Evolutionary conservation across 2,797 vertebrate species (phyloP).

Genomic region (Rhinophrynus dorsalis): DNA sequence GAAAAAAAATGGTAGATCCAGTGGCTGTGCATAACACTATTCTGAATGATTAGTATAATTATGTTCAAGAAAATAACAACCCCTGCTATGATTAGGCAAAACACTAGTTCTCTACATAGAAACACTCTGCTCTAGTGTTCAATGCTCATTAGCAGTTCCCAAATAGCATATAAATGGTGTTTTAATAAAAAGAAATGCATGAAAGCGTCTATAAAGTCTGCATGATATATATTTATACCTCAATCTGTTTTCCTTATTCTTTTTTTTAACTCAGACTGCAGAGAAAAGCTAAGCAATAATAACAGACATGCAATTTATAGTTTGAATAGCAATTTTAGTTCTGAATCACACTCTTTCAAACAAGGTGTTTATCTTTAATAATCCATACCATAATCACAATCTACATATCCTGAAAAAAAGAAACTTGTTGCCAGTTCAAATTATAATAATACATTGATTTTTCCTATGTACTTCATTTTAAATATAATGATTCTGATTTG

Average conservation of each 20-base stretch:
- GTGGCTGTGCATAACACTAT: constrained; percentile 12
- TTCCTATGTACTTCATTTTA: too few species aligned
- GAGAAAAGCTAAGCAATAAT: too few species aligned
- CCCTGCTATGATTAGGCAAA: constrained; percentile 37
- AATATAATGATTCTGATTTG: too few species aligned
- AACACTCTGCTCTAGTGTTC: neutral
- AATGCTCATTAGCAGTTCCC: constrained; percentile 2
- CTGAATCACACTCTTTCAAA: too few species aligned
- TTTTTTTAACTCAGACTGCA: too few species aligned
- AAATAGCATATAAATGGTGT: constrained; percentile 16
- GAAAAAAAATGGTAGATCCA: constrained; percentile 14
- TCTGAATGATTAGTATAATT: constrained; percentile 38
- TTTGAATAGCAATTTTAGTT: too few species aligned
- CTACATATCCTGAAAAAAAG: too few species aligned
- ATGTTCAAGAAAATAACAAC: constrained; percentile 27
- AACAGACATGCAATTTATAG: too few species aligned
- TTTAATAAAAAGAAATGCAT: constrained; percentile 2
- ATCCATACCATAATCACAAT: too few species aligned
- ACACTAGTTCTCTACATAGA: neutral
- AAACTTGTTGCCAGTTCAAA: too few species aligned
- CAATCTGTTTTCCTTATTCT: neutral
- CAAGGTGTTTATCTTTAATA: too few species aligned
- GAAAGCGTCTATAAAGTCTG: neutral
- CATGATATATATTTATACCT: neutral
- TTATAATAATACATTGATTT: too few species aligned